These are phyloP conservation scores for Mystacides longicornis DNA, from an alignment of 2,888 invertebrate species.

Conservation along the genomic window DNA sequence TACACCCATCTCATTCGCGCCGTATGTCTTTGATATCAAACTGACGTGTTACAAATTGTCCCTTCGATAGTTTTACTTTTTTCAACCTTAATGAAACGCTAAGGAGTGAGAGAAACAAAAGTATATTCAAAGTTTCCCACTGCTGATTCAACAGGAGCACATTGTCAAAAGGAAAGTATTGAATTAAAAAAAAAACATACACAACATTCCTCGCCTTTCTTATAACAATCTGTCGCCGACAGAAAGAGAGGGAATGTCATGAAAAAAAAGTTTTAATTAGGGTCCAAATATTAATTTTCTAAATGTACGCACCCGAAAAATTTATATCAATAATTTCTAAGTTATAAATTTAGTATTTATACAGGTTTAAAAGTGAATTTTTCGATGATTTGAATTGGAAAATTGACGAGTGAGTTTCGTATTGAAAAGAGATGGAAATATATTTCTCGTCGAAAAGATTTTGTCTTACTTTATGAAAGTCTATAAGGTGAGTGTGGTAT, in stretches of 20 bases:
- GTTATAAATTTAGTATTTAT: no score
- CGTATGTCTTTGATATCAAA: constrained; percentile 13
- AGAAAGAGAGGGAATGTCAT: not conserved
- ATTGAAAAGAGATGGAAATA: constrained; percentile 20
- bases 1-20: constrained; percentile 10
- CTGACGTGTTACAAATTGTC: constrained; percentile 19
- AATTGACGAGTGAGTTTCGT: no score
- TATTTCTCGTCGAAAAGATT: constrained; percentile 21
- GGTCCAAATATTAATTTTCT: no score
- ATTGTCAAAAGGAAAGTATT: constrained; percentile 21
- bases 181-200: constrained; percentile 17
- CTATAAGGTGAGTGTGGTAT: constrained; percentile 25
- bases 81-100: constrained; percentile 6
- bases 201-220: constrained; percentile 18
- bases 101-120: constrained; percentile 16
- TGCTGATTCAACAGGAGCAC: constrained; percentile 17
- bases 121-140: constrained; percentile 20
- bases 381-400: no score
- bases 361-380: no score
- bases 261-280: constrained; percentile 1
- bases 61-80: constrained; percentile 10
- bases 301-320: no score
- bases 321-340: no score
- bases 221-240: constrained; percentile 15
- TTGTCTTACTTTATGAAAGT: constrained; percentile 23